Evolutionary conservation across 2,113 vertebrate species (phyloP).

Genomic region (Laterallus jamaicensis): DNA sequence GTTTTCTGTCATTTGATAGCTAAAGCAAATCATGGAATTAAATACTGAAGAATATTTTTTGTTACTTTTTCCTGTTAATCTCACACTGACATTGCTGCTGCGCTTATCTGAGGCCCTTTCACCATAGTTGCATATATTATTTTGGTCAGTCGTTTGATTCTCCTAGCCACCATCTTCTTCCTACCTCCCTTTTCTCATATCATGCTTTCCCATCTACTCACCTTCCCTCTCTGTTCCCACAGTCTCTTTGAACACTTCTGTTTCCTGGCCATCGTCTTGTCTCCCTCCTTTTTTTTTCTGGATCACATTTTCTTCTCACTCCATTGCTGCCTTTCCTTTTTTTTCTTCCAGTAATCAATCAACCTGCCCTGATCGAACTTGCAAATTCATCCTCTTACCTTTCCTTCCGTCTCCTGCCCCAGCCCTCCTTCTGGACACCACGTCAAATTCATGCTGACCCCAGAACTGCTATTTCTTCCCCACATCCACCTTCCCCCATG

Average conservation of each 20-base stretch:
- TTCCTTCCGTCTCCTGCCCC: background rate
- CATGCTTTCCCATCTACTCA: background rate
- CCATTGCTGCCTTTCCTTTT: background rate
- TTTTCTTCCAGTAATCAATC: background rate
- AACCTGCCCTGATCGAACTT: background rate
- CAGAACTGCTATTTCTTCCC: background rate
- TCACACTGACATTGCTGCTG: slow-evolving; percentile 21
- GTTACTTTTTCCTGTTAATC: slow-evolving; percentile 51
- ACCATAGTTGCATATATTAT: background rate
- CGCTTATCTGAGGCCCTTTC: slow-evolving; percentile 3
- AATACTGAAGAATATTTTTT: slow-evolving; percentile 51
- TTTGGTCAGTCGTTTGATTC: background rate
- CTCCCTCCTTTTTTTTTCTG: background rate
- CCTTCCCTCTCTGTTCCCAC: background rate
- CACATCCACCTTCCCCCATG: background rate
- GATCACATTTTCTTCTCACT: background rate
- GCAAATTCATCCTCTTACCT: background rate
- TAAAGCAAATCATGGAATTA: slow-evolving; percentile 64
- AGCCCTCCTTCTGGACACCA: background rate
- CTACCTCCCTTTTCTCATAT: background rate
- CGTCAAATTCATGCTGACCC: fast-evolving
- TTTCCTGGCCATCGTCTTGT: background rate
- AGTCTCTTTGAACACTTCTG: background rate
- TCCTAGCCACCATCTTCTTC: background rate
- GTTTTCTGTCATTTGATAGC: slow-evolving; percentile 74